phyloP scores from a whole-genome alignment of 2,888 invertebrate species.

The Amphiduros pacificus region DNA sequence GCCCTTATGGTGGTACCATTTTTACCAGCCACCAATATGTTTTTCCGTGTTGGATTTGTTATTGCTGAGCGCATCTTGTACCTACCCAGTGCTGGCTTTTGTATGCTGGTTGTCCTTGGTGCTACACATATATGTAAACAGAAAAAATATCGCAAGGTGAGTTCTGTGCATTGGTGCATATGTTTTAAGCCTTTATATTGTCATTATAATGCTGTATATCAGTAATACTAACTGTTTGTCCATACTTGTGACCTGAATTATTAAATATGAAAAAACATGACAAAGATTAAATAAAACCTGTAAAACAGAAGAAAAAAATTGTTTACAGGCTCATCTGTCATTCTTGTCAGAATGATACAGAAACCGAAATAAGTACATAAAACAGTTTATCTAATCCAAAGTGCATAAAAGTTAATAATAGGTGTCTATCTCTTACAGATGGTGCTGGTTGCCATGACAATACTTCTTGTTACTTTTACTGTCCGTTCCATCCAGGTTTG shows the following conservation, averaged over 20 bases:
- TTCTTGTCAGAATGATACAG: too few relatives aligned
- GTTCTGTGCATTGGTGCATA: neutral
- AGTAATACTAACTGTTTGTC: too few relatives aligned
- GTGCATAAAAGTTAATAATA: too few relatives aligned
- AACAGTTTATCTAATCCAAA: too few relatives aligned
- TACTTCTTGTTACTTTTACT: conserved; percentile 45
- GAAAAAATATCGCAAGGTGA: conserved; percentile 24
- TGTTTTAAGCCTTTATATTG: neutral
- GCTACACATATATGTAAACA: conserved; percentile 48
- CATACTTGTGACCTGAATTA: too few relatives aligned
- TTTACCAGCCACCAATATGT: conserved; percentile 80
- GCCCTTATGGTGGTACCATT: conserved; percentile 74
- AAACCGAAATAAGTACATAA: too few relatives aligned
- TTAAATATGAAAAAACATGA: too few relatives aligned
- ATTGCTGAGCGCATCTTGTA: conserved; percentile 85
- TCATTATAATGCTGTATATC: neutral
- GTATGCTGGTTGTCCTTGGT: conserved; percentile 72
- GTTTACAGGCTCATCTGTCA: too few relatives aligned
- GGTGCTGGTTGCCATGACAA: conserved; percentile 29
- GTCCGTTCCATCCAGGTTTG: conserved; percentile 54
- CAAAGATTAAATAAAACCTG: too few relatives aligned
- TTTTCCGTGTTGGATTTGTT: conserved; percentile 87
- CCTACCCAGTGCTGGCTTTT: conserved; percentile 80
- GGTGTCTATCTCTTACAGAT: conserved; percentile 17
- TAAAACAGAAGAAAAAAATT: too few relatives aligned